These are phyloP conservation scores for Brachyistius frenatus DNA, from an alignment of 2,113 vertebrate genomes.

Conservation along the genomic window DNA sequence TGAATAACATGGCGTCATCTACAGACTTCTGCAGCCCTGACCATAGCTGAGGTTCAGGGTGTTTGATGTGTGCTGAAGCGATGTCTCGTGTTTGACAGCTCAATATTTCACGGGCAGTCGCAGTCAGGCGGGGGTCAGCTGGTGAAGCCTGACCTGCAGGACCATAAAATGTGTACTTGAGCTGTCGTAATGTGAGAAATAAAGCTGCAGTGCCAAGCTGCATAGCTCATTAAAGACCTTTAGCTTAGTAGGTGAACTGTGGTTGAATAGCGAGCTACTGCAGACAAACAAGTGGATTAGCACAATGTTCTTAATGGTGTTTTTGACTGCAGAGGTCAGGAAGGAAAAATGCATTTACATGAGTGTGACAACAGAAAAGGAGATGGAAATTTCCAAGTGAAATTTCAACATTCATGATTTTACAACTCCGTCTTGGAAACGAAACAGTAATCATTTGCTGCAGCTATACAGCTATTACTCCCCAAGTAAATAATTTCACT, in stretches of 20 bases:
- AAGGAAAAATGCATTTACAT: background rate
- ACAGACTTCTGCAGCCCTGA: background rate
- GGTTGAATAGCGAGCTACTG: background rate
- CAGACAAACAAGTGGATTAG: background rate
- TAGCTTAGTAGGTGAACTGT: background rate
- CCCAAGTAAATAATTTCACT: background rate
- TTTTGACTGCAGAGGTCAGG: background rate
- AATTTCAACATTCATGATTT: background rate
- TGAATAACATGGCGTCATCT: slow-evolving; percentile 18
- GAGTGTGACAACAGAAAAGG: background rate
- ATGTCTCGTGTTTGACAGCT: slow-evolving; percentile 37
- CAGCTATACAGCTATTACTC: too few species aligned
- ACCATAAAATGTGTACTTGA: slow-evolving; percentile 6
- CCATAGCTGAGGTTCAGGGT: background rate
- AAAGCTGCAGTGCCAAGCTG: background rate
- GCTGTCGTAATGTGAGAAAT: slow-evolving; percentile 4
- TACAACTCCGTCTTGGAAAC: background rate
- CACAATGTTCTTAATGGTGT: background rate
- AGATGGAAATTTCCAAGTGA: too few species aligned
- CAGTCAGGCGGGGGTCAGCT: slow-evolving; percentile 9
- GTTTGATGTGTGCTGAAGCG: slow-evolving; percentile 11
- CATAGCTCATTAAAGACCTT: slow-evolving; percentile 23
- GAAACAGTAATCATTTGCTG: too few species aligned
- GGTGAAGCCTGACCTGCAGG: slow-evolving; percentile 15
- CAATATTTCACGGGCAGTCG: slow-evolving; percentile 38